phyloP scores from a whole-genome alignment of 2,797 vertebrate species.

The Leontocebus nigricollis region DNA sequence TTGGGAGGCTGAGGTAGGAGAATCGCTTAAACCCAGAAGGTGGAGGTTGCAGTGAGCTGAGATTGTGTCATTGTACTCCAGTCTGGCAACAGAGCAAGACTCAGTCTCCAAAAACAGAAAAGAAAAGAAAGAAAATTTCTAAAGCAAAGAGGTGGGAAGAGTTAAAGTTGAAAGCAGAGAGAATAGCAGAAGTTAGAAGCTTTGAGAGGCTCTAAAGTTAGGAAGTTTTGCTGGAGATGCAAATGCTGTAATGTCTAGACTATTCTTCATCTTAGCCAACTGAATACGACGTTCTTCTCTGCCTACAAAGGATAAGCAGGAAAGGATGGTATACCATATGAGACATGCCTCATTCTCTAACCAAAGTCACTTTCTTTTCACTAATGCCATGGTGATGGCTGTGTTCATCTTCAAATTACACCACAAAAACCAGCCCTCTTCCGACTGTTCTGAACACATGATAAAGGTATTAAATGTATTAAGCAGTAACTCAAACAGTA shows the following conservation, averaged over 20 bases:
- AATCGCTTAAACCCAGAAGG: no score
- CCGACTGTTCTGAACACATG: constrained; percentile 3
- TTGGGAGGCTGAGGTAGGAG: no score
- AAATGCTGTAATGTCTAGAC: not conserved
- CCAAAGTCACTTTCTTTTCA: constrained; percentile 4
- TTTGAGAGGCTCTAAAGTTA: not conserved
- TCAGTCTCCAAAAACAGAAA: not conserved
- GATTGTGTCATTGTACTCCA: no score
- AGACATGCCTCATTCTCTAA: not conserved
- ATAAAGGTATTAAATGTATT: not conserved
- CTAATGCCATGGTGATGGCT: not conserved
- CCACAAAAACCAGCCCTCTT: constrained; percentile 40
- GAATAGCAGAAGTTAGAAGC: not conserved
- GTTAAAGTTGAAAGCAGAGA: not conserved
- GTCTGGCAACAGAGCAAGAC: no score
- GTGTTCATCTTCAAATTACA: constrained; percentile 34
- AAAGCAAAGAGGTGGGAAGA: constrained; percentile 6
- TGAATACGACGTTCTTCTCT: constrained; percentile 27
- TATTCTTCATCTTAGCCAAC: not conserved
- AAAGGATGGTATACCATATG: not conserved
- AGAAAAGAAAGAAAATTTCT: not conserved
- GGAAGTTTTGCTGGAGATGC: not conserved
- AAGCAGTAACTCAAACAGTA: not conserved
- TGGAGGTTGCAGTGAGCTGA: no score
- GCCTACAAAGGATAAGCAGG: not conserved